Evolutionary conservation across 2,888 invertebrate genomes (phyloP).

Genomic region (Machimus atricapillus): DNA sequence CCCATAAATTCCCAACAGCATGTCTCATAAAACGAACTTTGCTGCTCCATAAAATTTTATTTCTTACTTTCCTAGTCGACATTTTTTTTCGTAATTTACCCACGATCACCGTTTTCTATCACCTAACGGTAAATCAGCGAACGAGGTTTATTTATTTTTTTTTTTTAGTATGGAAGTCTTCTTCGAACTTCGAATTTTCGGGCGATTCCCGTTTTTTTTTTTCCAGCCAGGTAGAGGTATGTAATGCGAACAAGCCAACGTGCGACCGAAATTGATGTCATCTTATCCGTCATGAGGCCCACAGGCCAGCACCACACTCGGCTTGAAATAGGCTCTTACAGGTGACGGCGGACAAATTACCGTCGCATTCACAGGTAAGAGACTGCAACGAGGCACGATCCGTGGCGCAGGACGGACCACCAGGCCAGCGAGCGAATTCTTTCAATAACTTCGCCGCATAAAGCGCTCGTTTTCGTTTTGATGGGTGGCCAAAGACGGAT

Average conservation of each 20-base stretch:
- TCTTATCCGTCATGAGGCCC: neutral
- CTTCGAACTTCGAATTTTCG: conserved; percentile 6
- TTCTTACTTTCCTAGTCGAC: neutral
- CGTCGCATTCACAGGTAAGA: neutral
- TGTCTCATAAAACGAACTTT: neutral
- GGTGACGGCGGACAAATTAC: conserved; percentile 25
- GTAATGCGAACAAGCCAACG: neutral
- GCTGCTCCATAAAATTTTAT: conserved; percentile 22
- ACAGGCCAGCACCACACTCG: neutral
- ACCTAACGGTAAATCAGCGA: conserved; percentile 7
- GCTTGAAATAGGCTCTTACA: neutral
- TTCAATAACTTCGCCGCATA: neutral
- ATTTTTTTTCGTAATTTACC: neutral
- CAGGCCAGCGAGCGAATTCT: neutral
- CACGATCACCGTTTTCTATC: neutral
- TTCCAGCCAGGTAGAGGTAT: neutral
- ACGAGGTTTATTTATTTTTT: neutral
- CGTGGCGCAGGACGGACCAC: neutral
- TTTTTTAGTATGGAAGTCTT: neutral
- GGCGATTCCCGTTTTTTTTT: neutral
- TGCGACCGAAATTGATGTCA: conserved; percentile 9
- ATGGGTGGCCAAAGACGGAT: neutral
- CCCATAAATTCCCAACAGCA: neutral
- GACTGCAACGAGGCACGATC: neutral
- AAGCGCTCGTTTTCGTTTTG: neutral